Evolutionary conservation across 2,797 vertebrate species (phyloP).

Genomic region (Parambassis ranga): DNA sequence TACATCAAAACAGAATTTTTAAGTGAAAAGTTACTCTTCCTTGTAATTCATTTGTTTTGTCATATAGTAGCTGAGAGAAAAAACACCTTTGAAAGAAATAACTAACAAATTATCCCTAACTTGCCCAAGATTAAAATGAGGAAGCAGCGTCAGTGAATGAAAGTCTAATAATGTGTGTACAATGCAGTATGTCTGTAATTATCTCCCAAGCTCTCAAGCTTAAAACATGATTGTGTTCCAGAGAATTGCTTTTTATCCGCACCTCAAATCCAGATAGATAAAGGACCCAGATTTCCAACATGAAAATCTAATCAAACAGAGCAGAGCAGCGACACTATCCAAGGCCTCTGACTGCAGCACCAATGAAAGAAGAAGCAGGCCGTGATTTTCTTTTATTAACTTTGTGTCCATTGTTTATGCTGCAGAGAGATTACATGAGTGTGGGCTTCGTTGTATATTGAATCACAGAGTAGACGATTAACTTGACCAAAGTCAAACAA

Average conservation of each 20-base stretch:
- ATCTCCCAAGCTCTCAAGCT: not conserved
- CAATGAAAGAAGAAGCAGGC: not conserved
- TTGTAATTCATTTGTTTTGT: too few species aligned
- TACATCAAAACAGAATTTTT: too few species aligned
- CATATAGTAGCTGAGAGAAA: too few species aligned
- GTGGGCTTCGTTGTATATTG: not conserved
- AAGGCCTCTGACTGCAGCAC: not conserved
- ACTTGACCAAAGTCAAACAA: not conserved
- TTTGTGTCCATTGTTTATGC: not conserved
- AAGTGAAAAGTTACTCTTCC: too few species aligned
- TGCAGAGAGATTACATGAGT: not conserved
- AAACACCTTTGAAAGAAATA: too few species aligned
- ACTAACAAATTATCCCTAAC: too few species aligned
- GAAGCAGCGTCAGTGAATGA: not conserved
- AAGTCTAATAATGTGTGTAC: not conserved
- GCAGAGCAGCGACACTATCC: not conserved
- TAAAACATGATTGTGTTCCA: not conserved
- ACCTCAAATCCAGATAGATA: slow-evolving; percentile 18
- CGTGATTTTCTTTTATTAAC: not conserved
- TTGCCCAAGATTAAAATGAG: not conserved
- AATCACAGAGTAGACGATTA: not conserved
- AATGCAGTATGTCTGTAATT: not conserved
- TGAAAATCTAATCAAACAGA: slow-evolving; percentile 15
- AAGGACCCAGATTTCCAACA: slow-evolving; percentile 1
- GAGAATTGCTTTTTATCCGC: slow-evolving; percentile 7